Evolutionary conservation across 2,113 vertebrate species (phyloP), one percentile per base, ranked within the genome.

Genomic region (Rhombomys opimus): DNA sequence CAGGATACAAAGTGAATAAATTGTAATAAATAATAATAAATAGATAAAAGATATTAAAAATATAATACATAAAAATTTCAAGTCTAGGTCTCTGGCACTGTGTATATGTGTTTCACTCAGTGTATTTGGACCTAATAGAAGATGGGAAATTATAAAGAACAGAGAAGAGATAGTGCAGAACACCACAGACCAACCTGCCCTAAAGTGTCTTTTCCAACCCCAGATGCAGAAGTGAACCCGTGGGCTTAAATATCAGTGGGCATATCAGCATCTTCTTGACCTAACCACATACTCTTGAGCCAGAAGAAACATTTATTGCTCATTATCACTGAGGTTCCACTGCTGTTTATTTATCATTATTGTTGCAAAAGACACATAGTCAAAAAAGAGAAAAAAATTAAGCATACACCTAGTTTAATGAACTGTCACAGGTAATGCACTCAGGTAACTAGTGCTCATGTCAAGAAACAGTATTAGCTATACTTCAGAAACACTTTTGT

Each of bases 351-450:
- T 91, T 0, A 95, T 22, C 32, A 89, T 87, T 89, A 91, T 12
- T 41, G 17, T 87, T 52, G 85, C 57, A 94, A 81, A 78, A 94
- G 68, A 96, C 2, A 95, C 11, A 82, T 63, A 94, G 4, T 90
- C 7, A 77, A 32, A 92, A 88, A 89, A 73, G 14, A 59, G 50
- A 89, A 78, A 52, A 35, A 85, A 38, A 88, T 77, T 65, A 89
- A 90, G 84, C n/a, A 68, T 41, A 95, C 25, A 93, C 46, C 81
- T 1, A 25, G 3, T 10, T 61, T 27, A 35, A 14, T 61, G 22
- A 61, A 38, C 20, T 59, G 52, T n/a, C 78, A 59, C n/a, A 61
- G 35, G 57, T 61, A 25, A 59, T 78, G 50, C 35, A 30, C 54
- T 78, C 52, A 54, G 20, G 22, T 41, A 38, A 61, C n/a, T 30